Percentiles rank a stretch among this genome's conserved stretches.
Evolutionary conservation across 2,113 vertebrate species (phyloP).

Genomic region (Myotis davidii): DNA sequence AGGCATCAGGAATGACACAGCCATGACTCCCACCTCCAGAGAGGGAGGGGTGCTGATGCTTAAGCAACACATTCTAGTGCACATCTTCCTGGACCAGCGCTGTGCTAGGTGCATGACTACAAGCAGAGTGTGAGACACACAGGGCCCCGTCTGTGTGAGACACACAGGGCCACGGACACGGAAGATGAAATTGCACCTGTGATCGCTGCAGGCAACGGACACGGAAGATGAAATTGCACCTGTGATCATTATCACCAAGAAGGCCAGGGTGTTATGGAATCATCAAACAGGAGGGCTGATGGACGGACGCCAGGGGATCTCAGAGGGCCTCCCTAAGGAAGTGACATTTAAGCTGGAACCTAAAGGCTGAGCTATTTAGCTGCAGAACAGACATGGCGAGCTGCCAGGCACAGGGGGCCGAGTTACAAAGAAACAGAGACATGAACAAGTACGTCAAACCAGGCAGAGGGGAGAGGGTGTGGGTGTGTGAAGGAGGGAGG

Average conservation of each 20-base stretch:
- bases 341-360: not conserved
- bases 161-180: not conserved
- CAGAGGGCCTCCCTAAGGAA: not conserved
- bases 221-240: not conserved
- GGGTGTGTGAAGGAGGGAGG: not conserved
- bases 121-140: not conserved
- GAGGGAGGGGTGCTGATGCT: not conserved
- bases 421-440: not conserved
- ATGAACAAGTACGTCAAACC: too few relatives aligned
- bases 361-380: not conserved
- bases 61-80: rapidly evolving
- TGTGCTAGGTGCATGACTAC: not conserved
- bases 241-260: not conserved
- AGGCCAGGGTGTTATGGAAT: not conserved
- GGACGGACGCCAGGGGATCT: too few relatives aligned
- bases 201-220: not conserved
- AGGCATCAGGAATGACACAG: too few relatives aligned
- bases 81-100: not conserved
- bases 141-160: not conserved
- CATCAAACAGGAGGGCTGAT: not conserved
- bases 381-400: not conserved
- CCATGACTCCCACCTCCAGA: not conserved
- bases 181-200: not conserved
- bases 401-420: not conserved
- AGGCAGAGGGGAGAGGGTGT: not conserved